These are phyloP conservation scores for Zaprionus africanus DNA, from an alignment of 1,140 invertebrate genomes.

Conservation along the genomic window DNA sequence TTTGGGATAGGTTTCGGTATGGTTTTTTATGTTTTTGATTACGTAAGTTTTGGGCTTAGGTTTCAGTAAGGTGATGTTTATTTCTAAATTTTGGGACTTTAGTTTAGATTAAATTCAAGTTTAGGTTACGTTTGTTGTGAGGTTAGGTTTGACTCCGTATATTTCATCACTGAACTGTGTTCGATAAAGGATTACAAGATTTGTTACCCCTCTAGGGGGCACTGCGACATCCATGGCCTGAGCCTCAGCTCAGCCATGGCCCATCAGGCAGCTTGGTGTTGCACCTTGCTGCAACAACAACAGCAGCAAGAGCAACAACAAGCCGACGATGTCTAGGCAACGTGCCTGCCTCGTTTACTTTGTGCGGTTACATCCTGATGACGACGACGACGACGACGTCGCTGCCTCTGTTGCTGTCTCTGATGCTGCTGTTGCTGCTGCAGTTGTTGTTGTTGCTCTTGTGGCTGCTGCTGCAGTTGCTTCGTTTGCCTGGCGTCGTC, in stretches of 20 bases:
- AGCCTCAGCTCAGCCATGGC: not conserved
- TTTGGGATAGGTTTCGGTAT: too few species aligned
- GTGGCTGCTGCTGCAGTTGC: slow-evolving; percentile 28
- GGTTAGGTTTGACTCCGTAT: not conserved
- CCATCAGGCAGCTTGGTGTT: slow-evolving; percentile 19
- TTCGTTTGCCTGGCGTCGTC: slow-evolving; percentile 30
- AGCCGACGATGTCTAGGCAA: slow-evolving; percentile 2
- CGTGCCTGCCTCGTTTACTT: slow-evolving; percentile 51
- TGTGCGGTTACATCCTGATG: slow-evolving; percentile 56
- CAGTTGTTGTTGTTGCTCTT: not conserved
- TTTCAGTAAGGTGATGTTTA: too few species aligned
- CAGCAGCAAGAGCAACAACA: not conserved
- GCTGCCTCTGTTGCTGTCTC: slow-evolving; percentile 6
- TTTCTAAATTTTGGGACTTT: too few species aligned
- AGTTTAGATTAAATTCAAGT: too few species aligned
- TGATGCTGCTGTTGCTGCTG: not conserved
- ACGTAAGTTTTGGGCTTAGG: too few species aligned
- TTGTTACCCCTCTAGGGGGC: not conserved
- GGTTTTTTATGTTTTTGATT: too few species aligned
- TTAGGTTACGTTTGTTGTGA: not conserved
- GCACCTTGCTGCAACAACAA: slow-evolving; percentile 10
- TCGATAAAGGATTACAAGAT: not conserved
- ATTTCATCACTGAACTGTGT: not conserved
- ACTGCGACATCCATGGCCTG: not conserved
- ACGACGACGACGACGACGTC: not conserved